Evolutionary conservation across 1,140 invertebrate genomes (phyloP).

Genomic region (Bicyclus anynana): DNA sequence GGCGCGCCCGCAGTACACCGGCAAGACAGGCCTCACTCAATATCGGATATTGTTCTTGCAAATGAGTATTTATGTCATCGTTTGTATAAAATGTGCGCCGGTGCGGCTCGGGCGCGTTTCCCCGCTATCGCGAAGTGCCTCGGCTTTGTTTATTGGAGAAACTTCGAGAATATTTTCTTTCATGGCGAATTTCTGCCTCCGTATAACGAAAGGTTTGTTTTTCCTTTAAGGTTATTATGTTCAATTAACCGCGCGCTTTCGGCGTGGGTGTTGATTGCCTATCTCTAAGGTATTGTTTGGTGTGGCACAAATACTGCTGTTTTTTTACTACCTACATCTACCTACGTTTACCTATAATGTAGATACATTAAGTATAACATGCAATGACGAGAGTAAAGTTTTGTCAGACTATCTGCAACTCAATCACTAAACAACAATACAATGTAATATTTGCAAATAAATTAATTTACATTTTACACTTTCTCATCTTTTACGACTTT

Average conservation of each 20-base stretch:
- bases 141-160: constrained; percentile 51
- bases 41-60: constrained; percentile 75
- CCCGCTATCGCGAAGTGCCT: constrained; percentile 38
- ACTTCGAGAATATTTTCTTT: constrained; percentile 45
- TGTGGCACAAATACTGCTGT: too few species aligned
- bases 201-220: not conserved
- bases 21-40: constrained; percentile 73
- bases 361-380: too few species aligned
- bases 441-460: too few species aligned
- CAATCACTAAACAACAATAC: too few species aligned
- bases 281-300: too few species aligned
- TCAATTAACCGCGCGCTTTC: constrained; percentile 9
- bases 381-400: too few species aligned
- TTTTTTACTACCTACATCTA: too few species aligned
- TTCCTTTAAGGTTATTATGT: constrained; percentile 7
- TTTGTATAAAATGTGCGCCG: constrained; percentile 67
- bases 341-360: too few species aligned
- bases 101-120: constrained; percentile 44
- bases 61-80: constrained; percentile 75
- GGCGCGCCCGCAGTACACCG: constrained; percentile 34
- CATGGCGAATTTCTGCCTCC: constrained; percentile 9
- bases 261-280: not conserved
- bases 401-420: too few species aligned
- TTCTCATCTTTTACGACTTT: too few species aligned
- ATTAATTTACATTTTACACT: too few species aligned